Evolutionary conservation across 2,888 invertebrate genomes (phyloP), one percentile per base, ranked within the genome.

Genomic region (Limnephilus rhombicus): DNA sequence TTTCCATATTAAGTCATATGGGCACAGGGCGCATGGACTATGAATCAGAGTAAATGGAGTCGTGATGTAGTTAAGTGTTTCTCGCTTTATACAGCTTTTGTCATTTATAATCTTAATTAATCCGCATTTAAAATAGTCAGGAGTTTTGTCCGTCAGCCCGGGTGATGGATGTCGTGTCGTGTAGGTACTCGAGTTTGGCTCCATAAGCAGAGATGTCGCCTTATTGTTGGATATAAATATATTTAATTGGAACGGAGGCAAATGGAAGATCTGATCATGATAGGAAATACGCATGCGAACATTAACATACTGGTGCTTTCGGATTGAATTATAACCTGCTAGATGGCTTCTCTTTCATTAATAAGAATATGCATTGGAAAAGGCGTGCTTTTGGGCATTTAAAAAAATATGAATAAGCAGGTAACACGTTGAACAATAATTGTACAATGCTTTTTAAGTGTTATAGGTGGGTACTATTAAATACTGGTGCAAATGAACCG

Each of bases 181-280:
- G 24, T 68, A 87, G 49, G 49, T 45, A 49, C 53, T 87, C 29
- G 87, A 29, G 13, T 49, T 87, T 87, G 53, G 53, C 18, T 87
- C 87, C 87, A 87, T 87, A 49, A 53, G 53, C 53, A 53, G 31
- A 15, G 45, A 87, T 34, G 83, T 83, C 83, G 31, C 83, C 83
- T 31, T 83, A 83, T 83, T 83, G 83, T 83, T 87, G 49, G 53
- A 87, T 87, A 87, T 80, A 34, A 24, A 80, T 80, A 80, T 89
- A 89, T 89, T 89, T 89, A 89, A 89, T 89, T 89, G 45, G 80
- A 89, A 89, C 41, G 31, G 80, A 34, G 80, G 88, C 88, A 89
- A 89, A 89, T 37, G 68, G 80, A 31, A 37, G 88, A 89, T 89
- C 80, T 3, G 41, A 89, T 89, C 88, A 34, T 24, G 29, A 68